Evolutionary conservation across 2,797 vertebrate genomes (phyloP).

Genomic region (Pempheris klunzingeri): DNA sequence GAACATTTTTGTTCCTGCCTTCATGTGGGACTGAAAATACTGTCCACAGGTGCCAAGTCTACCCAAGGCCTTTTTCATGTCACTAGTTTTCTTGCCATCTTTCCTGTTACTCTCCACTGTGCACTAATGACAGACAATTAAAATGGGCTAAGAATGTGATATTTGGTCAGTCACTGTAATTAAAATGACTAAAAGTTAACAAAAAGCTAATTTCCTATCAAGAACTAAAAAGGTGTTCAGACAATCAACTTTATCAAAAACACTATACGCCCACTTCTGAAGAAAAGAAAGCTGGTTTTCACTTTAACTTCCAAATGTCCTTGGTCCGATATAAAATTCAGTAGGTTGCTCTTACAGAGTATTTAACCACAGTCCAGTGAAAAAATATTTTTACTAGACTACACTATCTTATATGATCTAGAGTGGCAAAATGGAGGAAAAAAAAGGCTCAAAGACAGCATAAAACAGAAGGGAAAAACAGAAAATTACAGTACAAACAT

Average conservation of each 20-base stretch:
- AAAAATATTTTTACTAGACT: constrained; percentile 64
- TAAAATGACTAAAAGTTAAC: constrained; percentile 43
- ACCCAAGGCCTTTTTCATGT: constrained; percentile 3
- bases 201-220: constrained; percentile 49
- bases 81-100: constrained; percentile 7
- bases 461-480: constrained; percentile 40
- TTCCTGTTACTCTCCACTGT: constrained; percentile 27
- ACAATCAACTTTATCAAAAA: constrained; percentile 60
- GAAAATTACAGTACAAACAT: constrained; percentile 56
- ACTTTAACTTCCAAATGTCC: constrained; percentile 66
- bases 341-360: constrained; percentile 51
- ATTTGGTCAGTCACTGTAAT: constrained; percentile 62
- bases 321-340: constrained; percentile 75
- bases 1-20: constrained; percentile 28
- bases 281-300: constrained; percentile 52
- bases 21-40: constrained; percentile 26
- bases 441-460: constrained; percentile 65
- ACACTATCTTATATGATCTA: constrained; percentile 59
- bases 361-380: constrained; percentile 56
- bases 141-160: constrained; percentile 23
- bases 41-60: constrained; percentile 12
- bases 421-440: constrained; percentile 49
- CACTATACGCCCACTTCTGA: constrained; percentile 39
- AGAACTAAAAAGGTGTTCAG: constrained; percentile 41
- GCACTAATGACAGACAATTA: constrained; percentile 26